Percentiles rank a stretch among this genome's conserved stretches.
These are phyloP conservation scores for Platysternon megacephalum DNA, from an alignment of 2,113 vertebrate species.

Conservation along the genomic window DNA sequence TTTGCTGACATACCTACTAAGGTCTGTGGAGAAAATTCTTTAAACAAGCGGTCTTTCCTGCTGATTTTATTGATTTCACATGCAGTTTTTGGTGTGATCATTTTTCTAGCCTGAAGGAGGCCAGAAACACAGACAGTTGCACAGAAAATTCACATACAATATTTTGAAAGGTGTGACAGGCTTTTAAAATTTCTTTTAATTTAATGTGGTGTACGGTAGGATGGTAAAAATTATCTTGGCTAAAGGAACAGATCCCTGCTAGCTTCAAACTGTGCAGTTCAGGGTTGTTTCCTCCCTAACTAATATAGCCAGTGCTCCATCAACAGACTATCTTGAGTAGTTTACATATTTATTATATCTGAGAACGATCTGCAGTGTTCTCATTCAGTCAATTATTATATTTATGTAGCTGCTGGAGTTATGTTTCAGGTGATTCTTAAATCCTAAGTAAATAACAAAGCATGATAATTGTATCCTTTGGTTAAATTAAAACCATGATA, in stretches of 20 bases:
- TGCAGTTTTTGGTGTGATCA: neutral
- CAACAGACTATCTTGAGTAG: constrained; percentile 20
- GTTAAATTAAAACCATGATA: constrained; percentile 51
- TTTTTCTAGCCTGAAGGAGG: constrained; percentile 43
- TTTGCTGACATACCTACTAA: neutral
- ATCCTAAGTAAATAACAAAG: constrained; percentile 57
- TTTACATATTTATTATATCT: constrained; percentile 39
- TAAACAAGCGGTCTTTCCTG: neutral
- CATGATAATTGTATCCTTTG: constrained; percentile 48
- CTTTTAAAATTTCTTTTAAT: neutral
- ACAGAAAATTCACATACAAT: neutral
- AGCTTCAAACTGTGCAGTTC: constrained; percentile 19
- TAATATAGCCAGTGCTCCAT: constrained; percentile 22
- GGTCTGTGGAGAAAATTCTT: neutral
- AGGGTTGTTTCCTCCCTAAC: constrained; percentile 56
- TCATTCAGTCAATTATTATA: constrained; percentile 48
- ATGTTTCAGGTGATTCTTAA: constrained; percentile 50
- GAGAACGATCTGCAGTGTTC: constrained; percentile 40
- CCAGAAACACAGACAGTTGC: neutral
- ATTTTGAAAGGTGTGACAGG: neutral
- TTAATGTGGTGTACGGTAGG: neutral
- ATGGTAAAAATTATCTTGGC: constrained; percentile 14
- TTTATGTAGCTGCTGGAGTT: constrained; percentile 15
- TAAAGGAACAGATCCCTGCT: neutral
- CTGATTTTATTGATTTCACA: neutral